A percentile compares a stretch with the other conserved stretches of the same genome.
Conservation (phyloP, 2,113 vertebrate species). For the Apeltes quadracus region DNA sequence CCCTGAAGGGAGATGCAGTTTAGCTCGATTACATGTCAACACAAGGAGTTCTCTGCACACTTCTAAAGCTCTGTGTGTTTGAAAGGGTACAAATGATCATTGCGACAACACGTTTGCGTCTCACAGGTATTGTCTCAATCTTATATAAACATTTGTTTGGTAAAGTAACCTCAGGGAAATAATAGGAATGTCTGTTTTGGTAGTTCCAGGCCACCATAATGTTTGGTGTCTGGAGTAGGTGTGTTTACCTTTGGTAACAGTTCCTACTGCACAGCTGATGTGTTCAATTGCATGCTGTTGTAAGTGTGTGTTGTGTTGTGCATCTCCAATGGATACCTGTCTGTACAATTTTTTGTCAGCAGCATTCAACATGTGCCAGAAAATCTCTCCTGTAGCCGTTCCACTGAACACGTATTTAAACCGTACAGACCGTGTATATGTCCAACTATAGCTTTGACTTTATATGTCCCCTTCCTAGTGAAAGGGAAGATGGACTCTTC, state of each 20-base stretch:
- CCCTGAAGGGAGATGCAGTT: conserved; percentile 20
- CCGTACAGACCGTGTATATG: neutral
- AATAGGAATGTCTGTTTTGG: neutral
- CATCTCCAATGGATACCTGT: neutral
- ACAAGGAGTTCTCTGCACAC: conserved; percentile 16
- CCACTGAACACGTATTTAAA: neutral
- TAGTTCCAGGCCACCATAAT: neutral
- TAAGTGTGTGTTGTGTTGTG: neutral
- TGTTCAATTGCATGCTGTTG: neutral
- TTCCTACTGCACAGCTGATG: neutral
- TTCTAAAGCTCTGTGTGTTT: neutral
- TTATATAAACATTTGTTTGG: neutral
- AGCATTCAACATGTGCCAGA: neutral
- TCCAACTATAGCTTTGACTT: neutral
- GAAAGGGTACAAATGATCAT: neutral
- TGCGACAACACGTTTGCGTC: neutral
- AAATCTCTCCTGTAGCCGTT: neutral
- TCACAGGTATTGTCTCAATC: neutral
- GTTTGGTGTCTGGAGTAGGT: neutral
- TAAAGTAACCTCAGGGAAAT: neutral
- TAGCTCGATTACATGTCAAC: conserved; percentile 20
- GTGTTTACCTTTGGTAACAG: neutral
- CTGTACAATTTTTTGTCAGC: neutral
- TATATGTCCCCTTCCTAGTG: neutral
- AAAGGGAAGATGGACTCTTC: neutral